These are phyloP conservation scores for Cololabis saira DNA, from an alignment of 2,113 vertebrate species.

Conservation along the genomic window DNA sequence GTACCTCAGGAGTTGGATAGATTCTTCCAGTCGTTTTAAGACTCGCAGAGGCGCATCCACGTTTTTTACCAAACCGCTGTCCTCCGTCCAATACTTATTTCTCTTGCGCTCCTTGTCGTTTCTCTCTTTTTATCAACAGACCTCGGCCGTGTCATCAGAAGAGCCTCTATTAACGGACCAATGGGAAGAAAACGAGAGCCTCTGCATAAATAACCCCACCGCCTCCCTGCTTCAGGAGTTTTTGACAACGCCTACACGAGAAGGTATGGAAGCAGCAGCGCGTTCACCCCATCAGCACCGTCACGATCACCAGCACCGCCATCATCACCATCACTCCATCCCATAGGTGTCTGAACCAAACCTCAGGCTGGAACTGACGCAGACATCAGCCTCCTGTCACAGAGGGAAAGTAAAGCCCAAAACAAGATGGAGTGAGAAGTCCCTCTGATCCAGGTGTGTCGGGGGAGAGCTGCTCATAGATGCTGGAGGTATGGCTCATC, in stretches of 20 bases:
- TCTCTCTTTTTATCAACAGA: conserved; percentile 72
- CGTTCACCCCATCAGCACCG: conserved; percentile 4
- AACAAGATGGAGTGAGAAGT: neutral
- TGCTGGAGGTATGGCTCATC: too few relatives aligned
- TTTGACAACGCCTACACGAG: conserved; percentile 60
- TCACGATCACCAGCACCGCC: conserved; percentile 17
- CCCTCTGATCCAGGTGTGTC: neutral
- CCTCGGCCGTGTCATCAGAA: conserved; percentile 68
- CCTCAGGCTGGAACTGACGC: conserved; percentile 25
- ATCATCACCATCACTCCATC: conserved; percentile 32
- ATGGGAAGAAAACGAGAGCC: conserved; percentile 58
- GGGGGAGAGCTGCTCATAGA: neutral
- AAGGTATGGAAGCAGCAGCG: conserved; percentile 17
- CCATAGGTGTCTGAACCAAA: conserved; percentile 22
- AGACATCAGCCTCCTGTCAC: neutral
- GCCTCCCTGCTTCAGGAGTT: conserved; percentile 45
- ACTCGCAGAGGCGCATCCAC: conserved; percentile 54
- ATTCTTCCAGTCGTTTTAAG: conserved; percentile 61
- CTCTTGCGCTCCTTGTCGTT: conserved; percentile 41
- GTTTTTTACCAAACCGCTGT: conserved; percentile 26
- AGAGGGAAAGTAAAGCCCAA: neutral
- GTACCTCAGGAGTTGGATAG: conserved; percentile 68
- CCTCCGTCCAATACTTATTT: conserved; percentile 46
- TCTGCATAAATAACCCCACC: conserved; percentile 54
- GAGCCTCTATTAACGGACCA: conserved; percentile 61